Evolutionary conservation across 2,797 vertebrate species (phyloP), one percentile per base, ranked within the genome.

Genomic region (Melopsittacus undulatus): DNA sequence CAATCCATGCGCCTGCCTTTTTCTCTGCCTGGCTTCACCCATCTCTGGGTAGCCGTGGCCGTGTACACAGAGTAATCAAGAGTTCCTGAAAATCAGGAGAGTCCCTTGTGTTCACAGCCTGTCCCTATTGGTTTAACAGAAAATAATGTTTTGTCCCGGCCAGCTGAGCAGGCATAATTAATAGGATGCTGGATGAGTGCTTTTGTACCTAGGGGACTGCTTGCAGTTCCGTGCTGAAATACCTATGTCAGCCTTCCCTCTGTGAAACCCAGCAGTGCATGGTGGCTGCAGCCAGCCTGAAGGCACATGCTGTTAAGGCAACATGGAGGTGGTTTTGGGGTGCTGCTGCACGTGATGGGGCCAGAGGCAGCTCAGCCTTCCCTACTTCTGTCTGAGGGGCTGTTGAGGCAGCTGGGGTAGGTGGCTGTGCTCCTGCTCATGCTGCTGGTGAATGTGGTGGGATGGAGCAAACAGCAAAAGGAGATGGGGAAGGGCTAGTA

Each of bases 101-200:
- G 64, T 88, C 92, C 77, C 88, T 84, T 64, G 67, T 83, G 81
- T 36, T 85, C 78, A 15, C 72, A 85, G 88, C 74, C 80, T 49
- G 77, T 89, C 95, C 90, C 93, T 70, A 4, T 52, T 42, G 92
- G 83, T 68, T 94, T 89, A 70, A 64, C 79, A 89, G 87, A 93
- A 90, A 92, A 95, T 77, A 94, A 83, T 85, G 84, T 95, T 96
- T 94, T 89, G 83, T 88, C 81, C 83, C 38, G 84, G 83, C 83
- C 92, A 83, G 92, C 81, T 92, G 90, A 96, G 93, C 94, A 82
- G 92, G 78, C 63, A 48, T 95, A 94, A 95, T 95, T 93, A 87
- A 45, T 38, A 80, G 78, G n/a, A 61, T 0, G 5, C 75, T 62
- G 93, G 82, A 57, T 91, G 95, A 95, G 82, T 75, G 84, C 92